Evolutionary conservation across 1,140 invertebrate species (phyloP).

Genomic region (Mycetomoellerius zeteki): DNA sequence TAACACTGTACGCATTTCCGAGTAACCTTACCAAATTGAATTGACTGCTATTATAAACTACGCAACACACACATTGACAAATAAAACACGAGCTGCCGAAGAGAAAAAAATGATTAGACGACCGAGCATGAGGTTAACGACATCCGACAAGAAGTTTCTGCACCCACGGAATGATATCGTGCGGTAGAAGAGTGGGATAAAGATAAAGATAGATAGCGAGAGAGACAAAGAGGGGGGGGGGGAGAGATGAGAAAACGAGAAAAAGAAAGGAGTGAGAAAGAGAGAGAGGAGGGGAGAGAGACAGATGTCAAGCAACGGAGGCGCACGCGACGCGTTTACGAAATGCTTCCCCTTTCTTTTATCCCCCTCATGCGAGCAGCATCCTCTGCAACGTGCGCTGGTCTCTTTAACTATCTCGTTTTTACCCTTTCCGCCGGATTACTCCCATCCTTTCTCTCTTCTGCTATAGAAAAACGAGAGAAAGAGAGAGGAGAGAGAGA

Average conservation of each 20-base stretch:
- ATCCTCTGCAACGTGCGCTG: slow-evolving; percentile 27
- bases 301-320: not conserved
- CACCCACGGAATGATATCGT: slow-evolving; percentile 40
- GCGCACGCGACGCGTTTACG: slow-evolving; percentile 51
- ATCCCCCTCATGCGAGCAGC: slow-evolving; percentile 10
- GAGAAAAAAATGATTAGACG: slow-evolving; percentile 38
- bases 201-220: slow-evolving; percentile 14
- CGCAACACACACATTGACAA: slow-evolving; percentile 6
- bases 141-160: slow-evolving; percentile 55
- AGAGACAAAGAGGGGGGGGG: not conserved
- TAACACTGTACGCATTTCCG: not conserved
- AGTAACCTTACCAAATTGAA: slow-evolving; percentile 31
- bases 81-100: slow-evolving; percentile 1
- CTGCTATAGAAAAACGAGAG: slow-evolving; percentile 36
- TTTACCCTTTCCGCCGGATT: slow-evolving; percentile 65
- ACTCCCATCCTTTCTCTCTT: not conserved
- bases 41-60: slow-evolving; percentile 2
- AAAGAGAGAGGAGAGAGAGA: slow-evolving; percentile 59
- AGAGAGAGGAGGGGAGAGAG: not conserved
- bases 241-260: not conserved
- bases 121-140: slow-evolving; percentile 44
- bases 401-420: slow-evolving; percentile 64
- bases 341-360: slow-evolving; percentile 60
- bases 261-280: not conserved
- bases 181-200: not conserved